Conservation (phyloP, 2,113 vertebrate species). For the Chionis minor region DNA sequence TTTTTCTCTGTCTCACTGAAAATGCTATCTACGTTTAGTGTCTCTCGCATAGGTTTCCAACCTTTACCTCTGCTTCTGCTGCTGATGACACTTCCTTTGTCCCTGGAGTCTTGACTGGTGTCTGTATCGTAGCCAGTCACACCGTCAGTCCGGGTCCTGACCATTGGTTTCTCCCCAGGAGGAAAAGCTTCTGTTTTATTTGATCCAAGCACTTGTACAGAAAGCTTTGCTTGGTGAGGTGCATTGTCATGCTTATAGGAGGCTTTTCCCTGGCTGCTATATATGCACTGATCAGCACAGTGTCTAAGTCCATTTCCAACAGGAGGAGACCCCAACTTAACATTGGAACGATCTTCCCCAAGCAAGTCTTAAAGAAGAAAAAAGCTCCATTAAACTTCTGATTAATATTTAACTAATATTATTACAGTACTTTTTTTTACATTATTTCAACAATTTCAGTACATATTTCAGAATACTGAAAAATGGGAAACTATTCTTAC, state of each 20-base stretch:
- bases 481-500: neutral
- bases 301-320: conserved; percentile 80
- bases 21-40: conserved; percentile 91
- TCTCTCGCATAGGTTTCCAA: conserved; percentile 92
- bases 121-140: conserved; percentile 88
- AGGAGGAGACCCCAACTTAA: conserved; percentile 81
- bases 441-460: neutral
- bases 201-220: conserved; percentile 29
- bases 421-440: neutral
- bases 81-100: conserved; percentile 53
- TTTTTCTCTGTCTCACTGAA: conserved; percentile 84
- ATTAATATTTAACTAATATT: neutral
- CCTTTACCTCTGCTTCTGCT: conserved; percentile 71
- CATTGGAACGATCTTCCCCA: conserved; percentile 72
- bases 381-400: neutral
- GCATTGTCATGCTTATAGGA: conserved; percentile 71
- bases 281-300: conserved; percentile 73
- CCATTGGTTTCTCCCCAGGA: conserved; percentile 39
- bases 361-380: conserved; percentile 69
- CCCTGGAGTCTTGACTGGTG: conserved; percentile 87
- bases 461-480: neutral
- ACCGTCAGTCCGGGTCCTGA: conserved; percentile 58
- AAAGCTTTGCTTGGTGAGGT: conserved; percentile 53
- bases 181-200: conserved; percentile 34
- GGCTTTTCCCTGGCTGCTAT: conserved; percentile 87